phyloP scores from a whole-genome alignment of 92 coral and sea anemone species.

The Actinostola sp. region DNA sequence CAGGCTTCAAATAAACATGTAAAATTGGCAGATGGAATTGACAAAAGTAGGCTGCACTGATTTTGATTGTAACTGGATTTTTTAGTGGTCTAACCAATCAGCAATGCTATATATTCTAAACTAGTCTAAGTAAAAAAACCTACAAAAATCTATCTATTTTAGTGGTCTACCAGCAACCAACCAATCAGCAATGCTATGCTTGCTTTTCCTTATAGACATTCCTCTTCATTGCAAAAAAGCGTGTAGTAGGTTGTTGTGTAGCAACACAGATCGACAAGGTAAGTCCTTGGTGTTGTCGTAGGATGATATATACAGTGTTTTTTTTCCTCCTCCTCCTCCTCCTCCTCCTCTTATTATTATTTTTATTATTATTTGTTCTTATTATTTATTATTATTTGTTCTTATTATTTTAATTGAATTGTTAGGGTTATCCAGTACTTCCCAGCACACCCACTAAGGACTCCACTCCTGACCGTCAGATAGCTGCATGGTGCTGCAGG shows the following conservation, averaged over 20 bases:
- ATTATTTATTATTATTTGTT: background rate
- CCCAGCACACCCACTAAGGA: conserved; percentile 59
- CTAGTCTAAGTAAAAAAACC: no score
- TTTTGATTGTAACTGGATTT: no score
- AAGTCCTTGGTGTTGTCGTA: background rate
- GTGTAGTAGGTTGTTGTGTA: conserved; percentile 91
- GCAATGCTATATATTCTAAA: no score
- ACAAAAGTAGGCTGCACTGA: no score
- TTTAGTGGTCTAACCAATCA: no score
- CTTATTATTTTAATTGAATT: no score
- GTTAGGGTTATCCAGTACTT: conserved; percentile 86
- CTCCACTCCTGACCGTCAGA: conserved; percentile 70
- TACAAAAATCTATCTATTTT: background rate
- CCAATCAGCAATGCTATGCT: background rate
- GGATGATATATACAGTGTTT: no score
- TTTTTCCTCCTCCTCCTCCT: no score
- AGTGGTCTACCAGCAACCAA: background rate
- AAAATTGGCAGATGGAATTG: no score
- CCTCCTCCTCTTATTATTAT: no score
- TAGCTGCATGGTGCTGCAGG: conserved; percentile 99
- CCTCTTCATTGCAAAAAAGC: conserved; percentile 84
- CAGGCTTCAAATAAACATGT: no score
- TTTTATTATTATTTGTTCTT: background rate
- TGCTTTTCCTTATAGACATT: conserved; percentile 62
- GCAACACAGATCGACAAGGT: conserved; percentile 93